phyloP scores from a whole-genome alignment of 2,888 invertebrate genomes.

The Erannis defoliaria region DNA sequence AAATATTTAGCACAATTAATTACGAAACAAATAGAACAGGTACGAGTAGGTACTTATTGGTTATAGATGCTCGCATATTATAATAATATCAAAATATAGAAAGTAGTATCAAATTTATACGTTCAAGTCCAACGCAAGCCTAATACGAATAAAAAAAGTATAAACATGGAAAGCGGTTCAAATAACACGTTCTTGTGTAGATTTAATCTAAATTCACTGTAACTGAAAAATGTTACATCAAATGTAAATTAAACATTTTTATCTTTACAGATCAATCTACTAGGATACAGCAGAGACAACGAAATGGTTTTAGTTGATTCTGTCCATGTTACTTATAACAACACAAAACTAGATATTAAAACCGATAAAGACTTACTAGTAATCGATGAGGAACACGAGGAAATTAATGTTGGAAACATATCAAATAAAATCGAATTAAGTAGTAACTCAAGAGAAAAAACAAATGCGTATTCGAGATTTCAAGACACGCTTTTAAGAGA shows the following conservation, averaged over 20 bases:
- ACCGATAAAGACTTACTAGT: constrained; percentile 2
- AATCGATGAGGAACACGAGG: neutral
- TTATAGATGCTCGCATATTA: no score
- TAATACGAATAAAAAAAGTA: no score
- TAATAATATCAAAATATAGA: no score
- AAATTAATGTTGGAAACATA: neutral
- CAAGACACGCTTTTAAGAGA: neutral
- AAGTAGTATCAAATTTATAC: no score
- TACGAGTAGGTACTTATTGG: no score
- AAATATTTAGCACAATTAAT: no score
- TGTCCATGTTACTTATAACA: constrained; percentile 34
- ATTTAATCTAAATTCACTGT: constrained; percentile 19
- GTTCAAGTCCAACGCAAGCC: neutral
- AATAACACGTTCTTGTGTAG: neutral
- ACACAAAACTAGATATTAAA: neutral
- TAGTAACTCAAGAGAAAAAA: neutral
- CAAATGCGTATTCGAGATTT: neutral
- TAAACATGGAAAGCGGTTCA: neutral
- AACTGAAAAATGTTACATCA: constrained; percentile 21
- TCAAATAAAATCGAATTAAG: neutral
- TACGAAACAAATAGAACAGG: no score
- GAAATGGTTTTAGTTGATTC: constrained; percentile 54
- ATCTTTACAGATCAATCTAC: constrained; percentile 54
- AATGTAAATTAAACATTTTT: constrained; percentile 27
- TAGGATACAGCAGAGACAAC: constrained; percentile 46